Evolutionary conservation across 2,888 invertebrate species (phyloP).

Genomic region (Nephrotoma guestfalica): DNA sequence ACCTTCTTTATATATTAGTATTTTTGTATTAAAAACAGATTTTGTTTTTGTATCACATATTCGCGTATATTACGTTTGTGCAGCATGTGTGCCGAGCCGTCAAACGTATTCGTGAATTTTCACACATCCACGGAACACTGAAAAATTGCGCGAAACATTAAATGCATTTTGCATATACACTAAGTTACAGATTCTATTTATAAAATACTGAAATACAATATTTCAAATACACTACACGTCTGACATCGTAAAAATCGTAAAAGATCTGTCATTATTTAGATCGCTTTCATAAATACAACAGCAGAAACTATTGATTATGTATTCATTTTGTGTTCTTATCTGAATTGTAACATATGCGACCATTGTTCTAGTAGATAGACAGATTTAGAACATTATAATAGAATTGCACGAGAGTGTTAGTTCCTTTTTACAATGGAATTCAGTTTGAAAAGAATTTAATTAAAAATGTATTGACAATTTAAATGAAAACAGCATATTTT

Average conservation of each 20-base stretch:
- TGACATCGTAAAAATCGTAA: background rate
- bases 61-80: background rate
- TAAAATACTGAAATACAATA: no score
- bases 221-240: background rate
- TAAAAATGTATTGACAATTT: no score
- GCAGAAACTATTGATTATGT: background rate
- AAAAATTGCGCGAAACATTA: background rate
- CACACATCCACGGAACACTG: background rate
- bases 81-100: background rate
- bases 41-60: background rate
- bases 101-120: background rate
- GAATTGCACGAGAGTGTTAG: no score
- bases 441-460: no score
- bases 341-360: background rate
- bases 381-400: background rate
- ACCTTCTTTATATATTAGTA: background rate
- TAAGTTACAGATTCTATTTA: background rate
- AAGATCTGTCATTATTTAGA: background rate
- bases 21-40: background rate
- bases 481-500: no score
- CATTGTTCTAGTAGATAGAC: background rate
- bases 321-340: background rate
- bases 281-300: background rate
- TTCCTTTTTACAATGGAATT: no score
- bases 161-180: background rate